Percentiles rank a stretch among this genome's conserved stretches.
These are phyloP conservation scores for Indri indri DNA, from an alignment of 2,113 vertebrate genomes.

Conservation along the genomic window DNA sequence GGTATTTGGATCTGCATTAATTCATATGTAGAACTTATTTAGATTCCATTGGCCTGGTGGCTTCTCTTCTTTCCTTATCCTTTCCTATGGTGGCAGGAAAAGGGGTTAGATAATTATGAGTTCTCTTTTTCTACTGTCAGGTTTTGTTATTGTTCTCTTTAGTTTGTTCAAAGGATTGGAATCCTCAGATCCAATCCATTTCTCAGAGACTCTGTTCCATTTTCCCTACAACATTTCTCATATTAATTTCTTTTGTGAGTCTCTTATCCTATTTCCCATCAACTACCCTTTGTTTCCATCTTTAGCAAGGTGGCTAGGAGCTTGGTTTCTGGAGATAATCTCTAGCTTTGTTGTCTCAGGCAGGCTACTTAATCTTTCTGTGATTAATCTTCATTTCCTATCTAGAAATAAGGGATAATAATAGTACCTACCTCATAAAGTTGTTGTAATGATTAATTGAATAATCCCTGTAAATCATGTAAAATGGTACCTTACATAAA, in stretches of 20 bases:
- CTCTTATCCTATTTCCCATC: neutral
- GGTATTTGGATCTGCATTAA: constrained; percentile 6
- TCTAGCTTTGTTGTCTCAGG: neutral
- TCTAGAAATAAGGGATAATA: constrained; percentile 15
- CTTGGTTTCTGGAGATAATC: constrained; percentile 5
- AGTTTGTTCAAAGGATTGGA: constrained; percentile 8
- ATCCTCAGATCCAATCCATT: neutral
- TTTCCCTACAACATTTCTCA: constrained; percentile 6
- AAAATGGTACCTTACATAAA: neutral
- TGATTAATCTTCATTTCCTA: neutral
- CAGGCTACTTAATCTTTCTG: constrained; percentile 42
- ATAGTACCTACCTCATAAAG: neutral
- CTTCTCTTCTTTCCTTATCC: constrained; percentile 22
- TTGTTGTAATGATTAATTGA: constrained; percentile 21
- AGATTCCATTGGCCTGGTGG: constrained; percentile 18
- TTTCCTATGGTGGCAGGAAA: neutral
- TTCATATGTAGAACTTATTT: constrained; percentile 25
- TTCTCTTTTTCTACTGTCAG: neutral
- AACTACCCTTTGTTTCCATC: neutral
- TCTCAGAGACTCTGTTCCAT: neutral
- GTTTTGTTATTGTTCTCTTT: constrained; percentile 4
- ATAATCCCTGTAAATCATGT: neutral
- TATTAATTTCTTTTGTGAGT: neutral
- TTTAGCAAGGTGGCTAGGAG: neutral
- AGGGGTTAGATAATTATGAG: constrained; percentile 13